phyloP scores from a whole-genome alignment of 2,113 vertebrate species.

The Eleginops maclovinus region DNA sequence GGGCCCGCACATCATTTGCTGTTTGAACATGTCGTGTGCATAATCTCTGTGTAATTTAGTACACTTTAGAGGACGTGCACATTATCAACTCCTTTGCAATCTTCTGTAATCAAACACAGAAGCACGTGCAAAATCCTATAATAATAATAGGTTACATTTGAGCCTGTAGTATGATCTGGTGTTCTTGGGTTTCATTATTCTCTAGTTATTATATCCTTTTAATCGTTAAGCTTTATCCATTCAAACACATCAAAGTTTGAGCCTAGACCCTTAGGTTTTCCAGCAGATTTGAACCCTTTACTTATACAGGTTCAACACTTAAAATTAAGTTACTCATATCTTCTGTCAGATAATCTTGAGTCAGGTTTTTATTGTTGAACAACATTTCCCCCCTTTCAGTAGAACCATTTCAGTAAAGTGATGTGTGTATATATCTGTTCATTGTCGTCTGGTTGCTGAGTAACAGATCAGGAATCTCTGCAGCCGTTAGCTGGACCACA shows the following conservation, averaged over 20 bases:
- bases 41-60: slow-evolving; percentile 43
- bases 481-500: slow-evolving; percentile 60
- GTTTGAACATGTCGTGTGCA: slow-evolving; percentile 29
- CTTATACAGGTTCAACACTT: neutral
- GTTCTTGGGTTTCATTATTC: neutral
- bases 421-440: slow-evolving; percentile 34
- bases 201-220: neutral
- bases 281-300: neutral
- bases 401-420: neutral
- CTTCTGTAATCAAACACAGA: slow-evolving; percentile 1
- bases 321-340: too few species aligned
- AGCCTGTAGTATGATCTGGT: neutral
- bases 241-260: neutral
- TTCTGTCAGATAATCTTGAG: neutral
- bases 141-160: neutral
- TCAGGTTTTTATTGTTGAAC: too few species aligned
- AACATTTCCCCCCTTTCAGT: neutral
- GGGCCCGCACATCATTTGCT: slow-evolving; percentile 44
- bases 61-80: slow-evolving; percentile 7
- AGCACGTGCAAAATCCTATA: neutral
- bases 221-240: neutral
- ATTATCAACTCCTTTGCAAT: slow-evolving; percentile 10
- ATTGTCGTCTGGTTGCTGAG: slow-evolving; percentile 25
- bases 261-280: neutral
- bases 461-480: slow-evolving; percentile 49